Evolutionary conservation across 1,140 invertebrate genomes (phyloP), one percentile per base, ranked within the genome.

Genomic region (Aricia agestis): DNA sequence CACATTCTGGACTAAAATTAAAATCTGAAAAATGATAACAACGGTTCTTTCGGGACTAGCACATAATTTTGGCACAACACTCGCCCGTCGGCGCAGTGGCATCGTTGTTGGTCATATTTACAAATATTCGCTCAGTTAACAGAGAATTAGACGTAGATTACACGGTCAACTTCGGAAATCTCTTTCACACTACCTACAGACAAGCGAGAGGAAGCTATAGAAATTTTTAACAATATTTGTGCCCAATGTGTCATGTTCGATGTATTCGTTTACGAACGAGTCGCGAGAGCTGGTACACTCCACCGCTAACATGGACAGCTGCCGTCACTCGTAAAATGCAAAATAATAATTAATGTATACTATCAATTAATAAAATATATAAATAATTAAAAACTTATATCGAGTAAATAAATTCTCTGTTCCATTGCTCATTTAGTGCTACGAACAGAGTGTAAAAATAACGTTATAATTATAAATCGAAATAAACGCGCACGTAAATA

Each of bases 331-430:
- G 83, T 84, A 89, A 90, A 91, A 91, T 91, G 89, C 87, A 89
- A 89, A 91, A 86, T 86, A 91, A 86, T 86, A 89, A 88, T 89
- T 86, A 89, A 88, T 89, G 81, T 84, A 85, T 88, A 88, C 82
- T 85, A 80, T 82, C 82, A 86, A 82, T 89, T 52, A 52, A 52
- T 52, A 52, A 84, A 79, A 86, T 86, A 82, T 82, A 85, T 87
- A 86, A 86, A 87, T 85, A 83, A 87, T 84, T 81, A 85, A 86
- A 89, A 77, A 86, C 84, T 83, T 89, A 89, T 89, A 86, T 87
- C 87, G 86, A 91, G 87, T 91, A 91, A 91, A 91, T 91, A 91
- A 91, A 91, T 91, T 91, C 89, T 91, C 87, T 91, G 87, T 90
- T 91, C 86, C 85, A 85, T 90, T 89, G 87, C 86, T 90, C 87